A percentile compares a stretch with the other conserved stretches of the same genome.
These are phyloP conservation scores for Aphis craccivora DNA, from an alignment of 1,140 invertebrate species.

Conservation along the genomic window DNA sequence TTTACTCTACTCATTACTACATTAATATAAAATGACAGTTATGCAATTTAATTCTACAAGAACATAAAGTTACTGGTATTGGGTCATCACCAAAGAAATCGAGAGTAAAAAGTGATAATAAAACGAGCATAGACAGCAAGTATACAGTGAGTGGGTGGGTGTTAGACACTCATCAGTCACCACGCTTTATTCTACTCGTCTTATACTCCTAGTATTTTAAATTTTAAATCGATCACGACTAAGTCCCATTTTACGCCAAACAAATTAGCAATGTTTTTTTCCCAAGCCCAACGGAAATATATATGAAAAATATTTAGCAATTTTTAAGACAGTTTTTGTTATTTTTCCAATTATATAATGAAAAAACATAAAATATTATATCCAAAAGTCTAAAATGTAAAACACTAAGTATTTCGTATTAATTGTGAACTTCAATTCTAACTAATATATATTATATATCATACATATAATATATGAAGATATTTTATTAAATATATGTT, in stretches of 20 bases:
- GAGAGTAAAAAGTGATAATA: not conserved
- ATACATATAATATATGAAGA: not conserved
- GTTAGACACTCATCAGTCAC: not conserved
- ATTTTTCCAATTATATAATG: not conserved
- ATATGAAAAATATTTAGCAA: not conserved
- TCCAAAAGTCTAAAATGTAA: not conserved
- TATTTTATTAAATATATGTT: not conserved
- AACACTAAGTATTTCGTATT: not conserved
- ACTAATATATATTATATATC: not conserved
- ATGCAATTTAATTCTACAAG: constrained; percentile 19
- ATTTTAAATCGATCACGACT: not conserved
- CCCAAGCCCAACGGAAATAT: not conserved
- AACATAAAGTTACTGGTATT: not conserved
- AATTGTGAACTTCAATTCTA: not conserved
- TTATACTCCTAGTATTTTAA: not conserved
- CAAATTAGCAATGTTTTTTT: not conserved
- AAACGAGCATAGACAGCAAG: not conserved
- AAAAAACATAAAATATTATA: not conserved
- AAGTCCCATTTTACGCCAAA: not conserved
- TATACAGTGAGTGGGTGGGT: not conserved
- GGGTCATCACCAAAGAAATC: constrained; percentile 30
- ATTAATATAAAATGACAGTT: constrained; percentile 26
- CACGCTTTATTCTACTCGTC: not conserved
- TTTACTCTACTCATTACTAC: constrained; percentile 14
- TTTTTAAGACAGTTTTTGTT: not conserved